Evolutionary conservation across 2,797 vertebrate species (phyloP).

Genomic region (Acanthornis magna): DNA sequence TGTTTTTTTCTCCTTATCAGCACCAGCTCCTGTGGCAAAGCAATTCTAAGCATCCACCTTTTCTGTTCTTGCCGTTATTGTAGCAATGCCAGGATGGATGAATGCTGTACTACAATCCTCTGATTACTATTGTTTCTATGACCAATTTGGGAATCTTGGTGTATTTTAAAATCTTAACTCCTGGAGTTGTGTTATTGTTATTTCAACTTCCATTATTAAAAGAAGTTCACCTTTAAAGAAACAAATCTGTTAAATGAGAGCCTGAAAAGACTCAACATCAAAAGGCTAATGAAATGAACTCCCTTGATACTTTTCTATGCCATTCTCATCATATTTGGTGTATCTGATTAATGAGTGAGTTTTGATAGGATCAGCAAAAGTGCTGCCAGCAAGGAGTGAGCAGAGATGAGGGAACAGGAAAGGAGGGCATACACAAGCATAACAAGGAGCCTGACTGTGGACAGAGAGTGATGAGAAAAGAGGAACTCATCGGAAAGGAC

Average conservation of each 20-base stretch:
- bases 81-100: neutral
- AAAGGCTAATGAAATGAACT: constrained; percentile 5
- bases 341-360: constrained; percentile 12
- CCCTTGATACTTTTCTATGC: neutral
- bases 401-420: neutral
- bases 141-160: neutral
- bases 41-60: neutral
- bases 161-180: neutral
- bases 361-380: constrained; percentile 26
- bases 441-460: neutral
- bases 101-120: neutral
- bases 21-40: neutral
- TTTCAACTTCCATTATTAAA: neutral
- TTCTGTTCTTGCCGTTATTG: neutral
- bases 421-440: constrained; percentile 3
- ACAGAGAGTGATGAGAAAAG: constrained; percentile 45
- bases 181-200: neutral
- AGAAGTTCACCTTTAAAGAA: constrained; percentile 2
- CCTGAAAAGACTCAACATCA: neutral
- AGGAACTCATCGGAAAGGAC: constrained; percentile 37
- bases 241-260: neutral
- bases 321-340: neutral
- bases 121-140: neutral
- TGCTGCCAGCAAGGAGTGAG: constrained; percentile 20
- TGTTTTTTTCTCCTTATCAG: neutral